Base-by-base conservation (phyloP, 92 coral and sea anemone species). In the Micromussa lordhowensis region DNA sequence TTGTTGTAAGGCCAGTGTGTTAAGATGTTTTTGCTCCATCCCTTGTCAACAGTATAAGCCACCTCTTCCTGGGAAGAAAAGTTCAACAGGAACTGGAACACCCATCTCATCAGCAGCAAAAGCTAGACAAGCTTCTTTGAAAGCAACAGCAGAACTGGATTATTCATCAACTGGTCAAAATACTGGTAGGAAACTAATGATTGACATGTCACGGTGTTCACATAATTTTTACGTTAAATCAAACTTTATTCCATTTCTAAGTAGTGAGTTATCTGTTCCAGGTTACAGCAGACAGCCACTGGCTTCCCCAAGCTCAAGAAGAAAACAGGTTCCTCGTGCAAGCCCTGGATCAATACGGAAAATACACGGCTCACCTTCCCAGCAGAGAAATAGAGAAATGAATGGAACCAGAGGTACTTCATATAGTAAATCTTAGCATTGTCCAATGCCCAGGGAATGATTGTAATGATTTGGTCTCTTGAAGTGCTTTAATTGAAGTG, bases 61-160 rank as follows among this genome's bases (percentile, higher is more conserved):
- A 24, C 97, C 99, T 28, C 86, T 92, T 32, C 97, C 93, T 31
- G 91, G 90, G 36, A 96, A 96, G 75, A 90, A 91, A 21, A 84
- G 78, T 13, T 71, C 92, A 18, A 38, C 94, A 14, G 93, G 93
- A 19, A 58, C 90, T 28, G 88, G 90, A 48, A 49, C 93, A n/a
- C 72, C 81, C 70, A 31, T 63, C 18, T 75, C 91, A 31, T 93
- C 93, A 66, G 85, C 95, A 34, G 80, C 68, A 63, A 90, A 87
- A 87, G 79, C 91, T 32, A 88, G 95, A 72, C 95, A 87, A 53
- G 77, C 80, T 13, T 70, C 88, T 4, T 71, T 90, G 44, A 88
- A 93, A 58, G 68, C 81, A 77, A 82, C 79, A 35, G 70, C 88
- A 55, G 93, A 77, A 18, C 59, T 54, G 13, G 81, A 78, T 9